These are phyloP conservation scores for Oscheius onirici DNA, from an alignment of 2,888 invertebrate genomes.

Conservation along the genomic window DNA sequence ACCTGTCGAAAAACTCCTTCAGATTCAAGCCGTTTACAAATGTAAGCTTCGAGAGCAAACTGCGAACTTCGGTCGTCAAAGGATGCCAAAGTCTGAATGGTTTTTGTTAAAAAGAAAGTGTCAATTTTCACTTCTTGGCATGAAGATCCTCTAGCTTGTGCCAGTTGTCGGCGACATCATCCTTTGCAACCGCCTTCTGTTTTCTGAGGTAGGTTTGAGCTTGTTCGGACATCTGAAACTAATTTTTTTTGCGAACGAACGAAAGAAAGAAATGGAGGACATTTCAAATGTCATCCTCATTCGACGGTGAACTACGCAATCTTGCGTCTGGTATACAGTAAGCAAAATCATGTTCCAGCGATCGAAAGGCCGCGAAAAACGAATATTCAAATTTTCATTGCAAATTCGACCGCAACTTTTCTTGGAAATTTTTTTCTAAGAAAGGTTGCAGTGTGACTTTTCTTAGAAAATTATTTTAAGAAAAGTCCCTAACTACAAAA, in stretches of 20 bases:
- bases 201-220: conserved; percentile 60
- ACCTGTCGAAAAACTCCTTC: conserved; percentile 79
- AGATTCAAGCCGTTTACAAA: conserved; percentile 54
- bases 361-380: background rate
- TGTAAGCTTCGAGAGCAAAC: conserved; percentile 49
- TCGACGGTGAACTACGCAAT: background rate
- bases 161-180: conserved; percentile 63
- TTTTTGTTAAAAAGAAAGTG: background rate
- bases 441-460: background rate
- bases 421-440: background rate
- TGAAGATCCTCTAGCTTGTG: conserved; percentile 62
- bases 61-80: conserved; percentile 53
- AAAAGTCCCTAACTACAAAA: background rate
- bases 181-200: conserved; percentile 56
- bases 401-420: no score
- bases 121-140: conserved; percentile 58
- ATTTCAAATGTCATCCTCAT: background rate
- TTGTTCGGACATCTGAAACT: conserved; percentile 50
- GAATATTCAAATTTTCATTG: background rate
- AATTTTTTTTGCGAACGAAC: background rate
- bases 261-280: background rate
- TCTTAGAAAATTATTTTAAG: background rate
- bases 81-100: conserved; percentile 69
- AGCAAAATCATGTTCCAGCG: background rate
- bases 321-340: background rate